phyloP scores from a whole-genome alignment of 2,113 vertebrate genomes.

The Sciurus niger region DNA sequence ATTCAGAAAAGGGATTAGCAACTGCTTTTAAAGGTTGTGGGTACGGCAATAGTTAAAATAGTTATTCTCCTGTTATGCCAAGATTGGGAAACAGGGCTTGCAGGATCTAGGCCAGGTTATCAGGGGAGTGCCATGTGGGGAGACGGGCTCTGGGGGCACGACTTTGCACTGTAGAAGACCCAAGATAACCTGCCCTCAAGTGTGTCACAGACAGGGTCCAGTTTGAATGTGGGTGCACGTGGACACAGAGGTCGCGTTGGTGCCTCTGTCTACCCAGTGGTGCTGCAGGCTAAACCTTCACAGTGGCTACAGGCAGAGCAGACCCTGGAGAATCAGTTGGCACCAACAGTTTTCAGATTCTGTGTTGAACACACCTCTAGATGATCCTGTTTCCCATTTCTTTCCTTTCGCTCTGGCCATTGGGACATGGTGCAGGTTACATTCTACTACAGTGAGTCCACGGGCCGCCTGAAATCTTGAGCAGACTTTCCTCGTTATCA shows the following conservation, averaged over 20 bases:
- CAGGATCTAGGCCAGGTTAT: rapidly evolving
- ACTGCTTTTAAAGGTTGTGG: not conserved
- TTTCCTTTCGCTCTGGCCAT: not conserved
- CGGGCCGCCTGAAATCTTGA: not conserved
- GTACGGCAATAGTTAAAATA: constrained; percentile 53
- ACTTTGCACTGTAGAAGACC: rapidly evolving
- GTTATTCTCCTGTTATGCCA: not conserved
- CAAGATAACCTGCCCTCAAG: too few relatives aligned
- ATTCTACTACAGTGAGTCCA: not conserved
- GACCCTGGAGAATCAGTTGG: not conserved
- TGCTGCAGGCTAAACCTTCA: too few relatives aligned
- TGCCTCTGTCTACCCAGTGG: not conserved
- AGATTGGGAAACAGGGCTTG: not conserved
- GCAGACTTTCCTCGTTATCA: not conserved
- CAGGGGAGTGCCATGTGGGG: rapidly evolving
- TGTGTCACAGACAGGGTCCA: rapidly evolving
- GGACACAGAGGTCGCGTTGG: not conserved
- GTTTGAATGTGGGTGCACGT: rapidly evolving
- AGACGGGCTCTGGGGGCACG: not conserved
- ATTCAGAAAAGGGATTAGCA: constrained; percentile 78
- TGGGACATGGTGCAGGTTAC: not conserved
- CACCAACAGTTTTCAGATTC: not conserved
- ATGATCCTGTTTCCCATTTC: not conserved
- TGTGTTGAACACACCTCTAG: rapidly evolving
- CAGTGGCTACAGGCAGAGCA: not conserved